Evolutionary conservation across 1,140 invertebrate species (phyloP).

Genomic region (Drosophila lowei): DNA sequence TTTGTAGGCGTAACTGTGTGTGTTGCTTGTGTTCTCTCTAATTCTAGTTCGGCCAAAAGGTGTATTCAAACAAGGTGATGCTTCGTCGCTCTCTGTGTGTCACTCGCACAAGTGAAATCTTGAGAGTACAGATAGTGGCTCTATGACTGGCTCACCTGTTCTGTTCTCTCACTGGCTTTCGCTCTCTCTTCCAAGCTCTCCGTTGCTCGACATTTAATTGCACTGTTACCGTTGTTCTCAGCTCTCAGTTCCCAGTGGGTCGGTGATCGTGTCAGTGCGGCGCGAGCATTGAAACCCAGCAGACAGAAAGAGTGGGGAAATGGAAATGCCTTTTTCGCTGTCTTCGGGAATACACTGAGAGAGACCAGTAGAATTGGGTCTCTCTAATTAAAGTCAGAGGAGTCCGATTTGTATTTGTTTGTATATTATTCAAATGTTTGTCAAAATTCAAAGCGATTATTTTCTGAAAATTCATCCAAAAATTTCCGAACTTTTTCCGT

Average conservation of each 20-base stretch:
- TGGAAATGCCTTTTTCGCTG: constrained; percentile 6
- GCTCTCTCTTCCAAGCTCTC: background rate
- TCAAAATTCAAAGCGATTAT: constrained; percentile 56
- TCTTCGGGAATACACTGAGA: constrained; percentile 11
- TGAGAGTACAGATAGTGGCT: too few relatives aligned
- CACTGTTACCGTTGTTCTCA: too few relatives aligned
- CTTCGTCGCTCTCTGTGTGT: too few relatives aligned
- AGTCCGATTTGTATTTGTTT: constrained; percentile 38
- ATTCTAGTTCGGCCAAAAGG: too few relatives aligned
- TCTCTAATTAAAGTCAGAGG: constrained; percentile 15
- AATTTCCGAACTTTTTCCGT: background rate
- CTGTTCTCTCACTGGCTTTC: background rate
- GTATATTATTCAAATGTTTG: constrained; percentile 48
- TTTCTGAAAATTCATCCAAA: constrained; percentile 12
- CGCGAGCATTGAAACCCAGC: constrained; percentile 38
- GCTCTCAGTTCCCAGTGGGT: too few relatives aligned
- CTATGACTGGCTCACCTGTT: too few relatives aligned
- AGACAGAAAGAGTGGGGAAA: constrained; percentile 21
- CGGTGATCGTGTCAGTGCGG: constrained; percentile 27
- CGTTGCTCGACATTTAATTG: constrained; percentile 1
- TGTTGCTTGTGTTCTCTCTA: too few relatives aligned
- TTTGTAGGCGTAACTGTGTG: too few relatives aligned
- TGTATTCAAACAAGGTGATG: too few relatives aligned
- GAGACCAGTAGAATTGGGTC: constrained; percentile 5
- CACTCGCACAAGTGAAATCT: too few relatives aligned